Evolutionary conservation across 1,140 invertebrate species (phyloP).

Genomic region (Dendrolimus kikuchii): DNA sequence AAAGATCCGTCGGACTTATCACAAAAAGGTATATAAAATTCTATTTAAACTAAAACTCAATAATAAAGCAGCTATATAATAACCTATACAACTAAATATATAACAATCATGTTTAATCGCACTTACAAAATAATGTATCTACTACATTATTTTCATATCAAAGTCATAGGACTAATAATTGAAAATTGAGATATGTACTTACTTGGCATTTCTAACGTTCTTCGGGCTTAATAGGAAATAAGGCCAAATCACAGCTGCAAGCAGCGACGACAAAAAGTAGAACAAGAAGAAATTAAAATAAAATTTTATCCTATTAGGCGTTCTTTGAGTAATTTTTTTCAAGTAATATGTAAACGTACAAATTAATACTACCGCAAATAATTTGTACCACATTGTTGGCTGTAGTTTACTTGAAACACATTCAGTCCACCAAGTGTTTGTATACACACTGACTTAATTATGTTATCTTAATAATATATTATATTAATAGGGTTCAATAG

Average conservation of each 20-base stretch:
- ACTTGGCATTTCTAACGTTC: conserved; percentile 47
- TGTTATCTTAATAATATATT: conserved; percentile 3
- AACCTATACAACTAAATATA: too few relatives aligned
- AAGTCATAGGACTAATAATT: neutral
- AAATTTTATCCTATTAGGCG: conserved; percentile 41
- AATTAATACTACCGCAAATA: conserved; percentile 25
- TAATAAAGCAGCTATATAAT: too few relatives aligned
- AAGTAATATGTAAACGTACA: conserved; percentile 27
- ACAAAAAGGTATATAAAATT: too few relatives aligned
- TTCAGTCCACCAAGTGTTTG: conserved; percentile 14
- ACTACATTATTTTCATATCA: too few relatives aligned
- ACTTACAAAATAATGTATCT: too few relatives aligned
- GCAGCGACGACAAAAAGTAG: conserved; percentile 26
- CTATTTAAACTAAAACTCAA: too few relatives aligned
- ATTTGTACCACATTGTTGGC: conserved; percentile 37
- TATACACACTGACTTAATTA: conserved; percentile 24
- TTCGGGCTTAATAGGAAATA: conserved; percentile 41
- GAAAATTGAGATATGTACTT: conserved; percentile 25
- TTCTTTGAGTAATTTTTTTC: conserved; percentile 32
- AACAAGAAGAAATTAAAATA: conserved; percentile 35
- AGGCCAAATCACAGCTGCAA: conserved; percentile 41
- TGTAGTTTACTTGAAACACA: conserved; percentile 8
- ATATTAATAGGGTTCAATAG: too few relatives aligned
- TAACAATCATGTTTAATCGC: too few relatives aligned
- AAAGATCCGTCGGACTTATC: too few relatives aligned